These are phyloP conservation scores for Pteropus alecto DNA, from an alignment of 2,113 vertebrate species.

Conservation along the genomic window DNA sequence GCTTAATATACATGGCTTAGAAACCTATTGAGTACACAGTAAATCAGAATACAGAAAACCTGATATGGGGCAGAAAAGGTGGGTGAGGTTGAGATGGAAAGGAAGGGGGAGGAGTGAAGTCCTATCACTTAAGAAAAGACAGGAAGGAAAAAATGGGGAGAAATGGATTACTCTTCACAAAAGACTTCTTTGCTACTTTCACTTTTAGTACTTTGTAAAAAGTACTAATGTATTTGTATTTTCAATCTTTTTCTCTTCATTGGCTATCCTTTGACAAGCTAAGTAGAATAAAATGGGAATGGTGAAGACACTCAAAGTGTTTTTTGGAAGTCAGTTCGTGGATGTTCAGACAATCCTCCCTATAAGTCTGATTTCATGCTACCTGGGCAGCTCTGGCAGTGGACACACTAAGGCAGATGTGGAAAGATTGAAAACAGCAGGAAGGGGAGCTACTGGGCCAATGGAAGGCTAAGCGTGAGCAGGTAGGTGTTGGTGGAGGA, in stretches of 20 bases:
- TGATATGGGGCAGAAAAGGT: neutral
- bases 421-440: neutral
- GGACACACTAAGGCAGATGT: neutral
- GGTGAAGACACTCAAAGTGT: neutral
- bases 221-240: neutral
- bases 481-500: neutral
- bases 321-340: neutral
- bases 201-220: neutral
- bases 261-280: neutral
- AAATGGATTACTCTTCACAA: neutral
- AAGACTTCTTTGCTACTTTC: neutral
- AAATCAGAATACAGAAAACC: neutral
- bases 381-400: neutral
- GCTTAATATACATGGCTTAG: neutral
- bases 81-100: neutral
- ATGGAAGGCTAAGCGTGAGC: fast-evolving
- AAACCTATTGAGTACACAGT: neutral
- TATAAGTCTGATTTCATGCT: neutral
- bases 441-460: fast-evolving
- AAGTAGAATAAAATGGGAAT: neutral
- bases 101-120: neutral
- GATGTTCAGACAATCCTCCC: neutral
- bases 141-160: neutral
- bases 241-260: neutral
- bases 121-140: neutral